These are phyloP conservation scores for Poecilia picta DNA, from an alignment of 2,797 vertebrate genomes.

Conservation along the genomic window DNA sequence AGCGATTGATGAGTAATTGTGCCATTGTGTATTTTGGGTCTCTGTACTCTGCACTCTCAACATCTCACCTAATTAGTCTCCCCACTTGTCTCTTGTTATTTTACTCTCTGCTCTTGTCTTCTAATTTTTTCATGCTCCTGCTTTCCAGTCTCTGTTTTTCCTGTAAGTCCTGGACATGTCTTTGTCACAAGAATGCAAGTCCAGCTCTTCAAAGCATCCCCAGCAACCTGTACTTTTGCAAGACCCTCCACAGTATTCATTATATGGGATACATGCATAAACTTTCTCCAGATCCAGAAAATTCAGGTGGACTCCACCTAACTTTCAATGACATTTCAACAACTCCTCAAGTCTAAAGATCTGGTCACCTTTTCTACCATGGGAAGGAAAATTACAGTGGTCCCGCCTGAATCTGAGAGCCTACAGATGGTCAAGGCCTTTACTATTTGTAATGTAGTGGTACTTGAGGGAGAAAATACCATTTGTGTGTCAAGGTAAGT, in stretches of 20 bases:
- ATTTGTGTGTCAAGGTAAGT: neutral
- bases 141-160: neutral
- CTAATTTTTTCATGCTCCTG: neutral
- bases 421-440: neutral
- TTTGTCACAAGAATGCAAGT: neutral
- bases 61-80: neutral
- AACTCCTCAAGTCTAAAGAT: neutral
- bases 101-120: neutral
- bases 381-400: neutral
- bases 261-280: too few species aligned
- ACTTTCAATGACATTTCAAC: neutral
- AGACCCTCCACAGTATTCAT: too few species aligned
- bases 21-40: neutral
- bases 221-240: too few species aligned
- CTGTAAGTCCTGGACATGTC: neutral
- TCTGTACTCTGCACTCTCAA: neutral
- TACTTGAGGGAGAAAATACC: neutral
- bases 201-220: neutral
- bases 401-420: too few species aligned
- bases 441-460: neutral
- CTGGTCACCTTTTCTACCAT: neutral
- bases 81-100: neutral
- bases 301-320: neutral
- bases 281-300: too few species aligned
- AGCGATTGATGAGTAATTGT: neutral